These are phyloP conservation scores for Acanthopleura granulata DNA, from an alignment of 2,888 invertebrate genomes.

Conservation along the genomic window DNA sequence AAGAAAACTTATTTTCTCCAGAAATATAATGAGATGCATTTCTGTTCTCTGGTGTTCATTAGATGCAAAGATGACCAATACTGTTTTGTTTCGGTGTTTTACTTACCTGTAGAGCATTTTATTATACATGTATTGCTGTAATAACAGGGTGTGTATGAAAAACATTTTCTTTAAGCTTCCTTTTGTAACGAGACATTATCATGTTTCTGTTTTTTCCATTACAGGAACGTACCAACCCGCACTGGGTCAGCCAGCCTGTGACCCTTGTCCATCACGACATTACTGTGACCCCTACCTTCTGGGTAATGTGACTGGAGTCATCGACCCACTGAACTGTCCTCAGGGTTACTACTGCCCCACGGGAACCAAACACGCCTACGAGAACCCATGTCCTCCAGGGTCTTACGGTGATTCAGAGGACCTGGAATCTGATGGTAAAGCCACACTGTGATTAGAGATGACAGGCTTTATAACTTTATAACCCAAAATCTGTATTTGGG, in stretches of 20 bases:
- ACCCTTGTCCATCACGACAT: slow-evolving; percentile 46
- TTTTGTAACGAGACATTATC: neutral
- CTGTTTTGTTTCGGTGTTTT: too few relatives aligned
- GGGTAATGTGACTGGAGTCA: slow-evolving; percentile 58
- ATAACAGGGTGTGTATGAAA: too few relatives aligned
- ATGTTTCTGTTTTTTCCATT: slow-evolving; percentile 11
- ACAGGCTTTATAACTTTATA: too few relatives aligned
- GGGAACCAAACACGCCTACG: slow-evolving; percentile 50
- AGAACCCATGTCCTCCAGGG: slow-evolving; percentile 62
- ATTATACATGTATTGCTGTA: too few relatives aligned
- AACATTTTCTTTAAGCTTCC: too few relatives aligned
- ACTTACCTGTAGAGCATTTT: too few relatives aligned
- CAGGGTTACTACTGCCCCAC: slow-evolving; percentile 60
- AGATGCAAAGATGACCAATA: too few relatives aligned
- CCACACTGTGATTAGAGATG: too few relatives aligned
- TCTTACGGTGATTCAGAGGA: slow-evolving; percentile 42
- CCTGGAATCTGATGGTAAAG: slow-evolving; percentile 37
- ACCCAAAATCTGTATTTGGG: too few relatives aligned
- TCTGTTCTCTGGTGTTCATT: too few relatives aligned
- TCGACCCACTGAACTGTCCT: slow-evolving; percentile 53
- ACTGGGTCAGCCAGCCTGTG: slow-evolving; percentile 43
- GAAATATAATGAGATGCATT: too few relatives aligned
- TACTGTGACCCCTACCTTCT: slow-evolving; percentile 65
- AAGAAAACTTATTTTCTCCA: too few relatives aligned
- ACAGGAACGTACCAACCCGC: slow-evolving; percentile 53